Evolutionary conservation across 2,113 vertebrate species (phyloP).

Genomic region (Callithrix jacchus): DNA sequence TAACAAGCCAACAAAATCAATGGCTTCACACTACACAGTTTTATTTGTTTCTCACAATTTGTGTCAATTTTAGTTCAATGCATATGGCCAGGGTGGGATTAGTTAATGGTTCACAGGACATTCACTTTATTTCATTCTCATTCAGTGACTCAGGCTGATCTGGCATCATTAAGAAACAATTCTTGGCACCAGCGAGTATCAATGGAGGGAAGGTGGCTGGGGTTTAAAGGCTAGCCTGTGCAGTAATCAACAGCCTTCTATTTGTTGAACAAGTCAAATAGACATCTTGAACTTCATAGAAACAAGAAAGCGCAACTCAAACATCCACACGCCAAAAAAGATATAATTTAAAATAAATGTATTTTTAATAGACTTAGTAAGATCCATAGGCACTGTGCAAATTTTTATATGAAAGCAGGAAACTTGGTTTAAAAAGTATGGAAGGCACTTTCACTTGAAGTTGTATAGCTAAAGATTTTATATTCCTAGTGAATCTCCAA

Average conservation of each 20-base stretch:
- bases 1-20: background rate
- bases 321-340: background rate
- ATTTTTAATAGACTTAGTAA: background rate
- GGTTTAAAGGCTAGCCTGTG: fast-evolving
- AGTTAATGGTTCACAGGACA: fast-evolving
- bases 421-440: background rate
- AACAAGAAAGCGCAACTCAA: background rate
- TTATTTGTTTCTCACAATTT: background rate
- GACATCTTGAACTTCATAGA: background rate
- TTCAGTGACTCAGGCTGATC: background rate
- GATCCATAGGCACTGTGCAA: background rate
- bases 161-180: background rate
- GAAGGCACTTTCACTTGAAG: background rate
- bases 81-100: fast-evolving
- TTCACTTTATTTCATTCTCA: background rate
- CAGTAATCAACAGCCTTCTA: background rate
- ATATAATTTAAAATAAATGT: background rate
- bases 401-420: background rate
- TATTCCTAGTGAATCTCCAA: background rate
- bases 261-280: background rate
- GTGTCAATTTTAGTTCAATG: background rate
- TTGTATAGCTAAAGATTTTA: background rate
- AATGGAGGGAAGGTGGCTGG: background rate
- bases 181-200: fast-evolving
- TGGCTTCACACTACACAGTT: background rate